Evolutionary conservation across 1,140 invertebrate genomes (phyloP), one percentile per base, ranked within the genome.

Genomic region (Homalodisca vitripennis): DNA sequence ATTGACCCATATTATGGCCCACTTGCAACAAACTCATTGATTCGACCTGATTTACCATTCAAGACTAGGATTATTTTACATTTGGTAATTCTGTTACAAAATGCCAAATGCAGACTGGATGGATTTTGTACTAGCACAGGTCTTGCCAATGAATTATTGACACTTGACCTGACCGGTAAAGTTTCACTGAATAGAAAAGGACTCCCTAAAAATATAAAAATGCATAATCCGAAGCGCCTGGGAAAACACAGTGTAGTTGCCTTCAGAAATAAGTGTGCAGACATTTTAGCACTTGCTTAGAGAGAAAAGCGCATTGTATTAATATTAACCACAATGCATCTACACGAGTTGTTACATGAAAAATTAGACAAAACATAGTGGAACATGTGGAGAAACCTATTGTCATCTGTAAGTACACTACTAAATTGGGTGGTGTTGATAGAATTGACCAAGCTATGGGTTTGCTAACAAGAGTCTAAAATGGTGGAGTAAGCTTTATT

Each of bases 161-260:
- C n/a, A n/a, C n/a, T n/a, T n/a, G n/a, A n/a, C n/a, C n/a, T n/a
- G n/a, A n/a, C n/a, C n/a, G n/a, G n/a, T n/a, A n/a, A n/a, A n/a
- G n/a, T n/a, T n/a, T n/a, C n/a, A n/a, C n/a, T n/a, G n/a, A 53
- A 53, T 20, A 53, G 48, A 53, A 53, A 22, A 22, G 48, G 48
- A 12, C 22, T 53, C 6, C 48, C 48, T 22, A 12, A 53, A 17
- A 17, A 53, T 12, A 14, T 53, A 6, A 53, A 53, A 22, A 53
- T 12, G 20, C 12, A 22, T 17, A 53, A 6, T 22, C 6, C 20
- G 20, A 53, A 53, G 22, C 12, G 20, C 3, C 20, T 53, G 20
- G 3, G 20, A 12, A 53, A 53, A 22, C 48, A 53, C 48, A 22
- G 20, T 12, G 48, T 53, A 6, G 48, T 53, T 12, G 48, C 34